A percentile compares a stretch with the other conserved stretches of the same genome.
phyloP scores from a whole-genome alignment of 2,888 invertebrate species.

The Lepidochrysops patricia region DNA sequence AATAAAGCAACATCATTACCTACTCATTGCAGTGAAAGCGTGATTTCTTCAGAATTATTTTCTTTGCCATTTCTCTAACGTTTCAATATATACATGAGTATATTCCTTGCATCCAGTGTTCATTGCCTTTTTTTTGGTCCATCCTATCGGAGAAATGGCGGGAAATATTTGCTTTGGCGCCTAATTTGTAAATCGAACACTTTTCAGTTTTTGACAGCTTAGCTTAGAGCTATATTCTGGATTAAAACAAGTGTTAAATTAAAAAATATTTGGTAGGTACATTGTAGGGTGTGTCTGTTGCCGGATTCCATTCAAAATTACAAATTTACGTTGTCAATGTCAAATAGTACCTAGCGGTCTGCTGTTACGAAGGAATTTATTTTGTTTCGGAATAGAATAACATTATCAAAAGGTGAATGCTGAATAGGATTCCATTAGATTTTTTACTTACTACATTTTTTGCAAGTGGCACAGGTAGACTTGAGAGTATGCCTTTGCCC shows the following conservation, averaged over 20 bases:
- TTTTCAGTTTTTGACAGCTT: background rate
- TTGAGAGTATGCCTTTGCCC: no score
- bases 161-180: conserved; percentile 31
- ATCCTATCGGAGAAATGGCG: conserved; percentile 30
- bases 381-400: background rate
- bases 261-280: no score
- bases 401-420: background rate
- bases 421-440: background rate
- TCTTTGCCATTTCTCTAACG: background rate
- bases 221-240: background rate
- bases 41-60: no score
- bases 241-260: background rate
- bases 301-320: no score
- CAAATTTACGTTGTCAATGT: no score
- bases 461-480: background rate
- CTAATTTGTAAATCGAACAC: conserved; percentile 15
- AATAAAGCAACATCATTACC: no score
- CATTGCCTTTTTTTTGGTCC: conserved; percentile 39
- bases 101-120: conserved; percentile 36
- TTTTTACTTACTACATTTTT: background rate
- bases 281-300: no score
- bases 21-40: no score
- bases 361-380: no score
- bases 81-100: conserved; percentile 22
- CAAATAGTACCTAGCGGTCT: no score